Conservation (phyloP, 2,888 invertebrate genomes). For the Caradrina kadenii region DNA sequence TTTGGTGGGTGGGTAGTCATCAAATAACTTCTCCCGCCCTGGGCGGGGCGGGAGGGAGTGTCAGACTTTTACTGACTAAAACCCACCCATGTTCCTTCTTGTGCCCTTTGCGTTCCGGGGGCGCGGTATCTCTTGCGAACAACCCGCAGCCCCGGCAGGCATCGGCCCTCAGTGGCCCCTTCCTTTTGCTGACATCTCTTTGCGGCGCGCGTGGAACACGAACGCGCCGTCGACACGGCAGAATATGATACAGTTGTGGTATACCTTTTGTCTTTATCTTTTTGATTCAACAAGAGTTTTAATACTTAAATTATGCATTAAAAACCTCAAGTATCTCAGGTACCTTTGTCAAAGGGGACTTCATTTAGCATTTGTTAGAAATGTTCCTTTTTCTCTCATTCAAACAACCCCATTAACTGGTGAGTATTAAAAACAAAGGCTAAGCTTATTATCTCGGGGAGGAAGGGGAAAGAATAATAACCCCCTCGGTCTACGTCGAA, state of each 20-base stretch:
- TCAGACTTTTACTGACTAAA: too few relatives aligned
- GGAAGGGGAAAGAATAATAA: conserved; percentile 56
- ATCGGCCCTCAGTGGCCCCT: too few relatives aligned
- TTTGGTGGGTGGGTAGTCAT: too few relatives aligned
- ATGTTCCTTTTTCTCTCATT: conserved; percentile 40
- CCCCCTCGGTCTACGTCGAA: conserved; percentile 44
- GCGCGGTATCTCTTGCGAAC: too few relatives aligned
- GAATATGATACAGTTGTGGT: background rate
- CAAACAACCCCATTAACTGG: conserved; percentile 62
- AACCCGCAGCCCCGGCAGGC: too few relatives aligned
- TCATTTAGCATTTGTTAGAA: conserved; percentile 52
- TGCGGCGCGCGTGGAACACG: too few relatives aligned
- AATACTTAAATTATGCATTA: conserved; percentile 31
- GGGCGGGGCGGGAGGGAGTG: too few relatives aligned
- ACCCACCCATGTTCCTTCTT: too few relatives aligned
- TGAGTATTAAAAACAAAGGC: conserved; percentile 64
- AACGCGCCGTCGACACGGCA: too few relatives aligned
- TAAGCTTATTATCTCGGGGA: conserved; percentile 65
- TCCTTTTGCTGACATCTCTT: too few relatives aligned
- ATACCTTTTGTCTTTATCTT: background rate
- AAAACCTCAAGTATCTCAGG: conserved; percentile 11
- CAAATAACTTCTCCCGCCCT: too few relatives aligned
- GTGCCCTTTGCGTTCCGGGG: too few relatives aligned
- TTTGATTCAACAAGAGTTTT: conserved; percentile 6
- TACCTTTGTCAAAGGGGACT: conserved; percentile 39